Conservation (phyloP, 1,140 invertebrate genomes). For the Sycophaga agraensis region DNA sequence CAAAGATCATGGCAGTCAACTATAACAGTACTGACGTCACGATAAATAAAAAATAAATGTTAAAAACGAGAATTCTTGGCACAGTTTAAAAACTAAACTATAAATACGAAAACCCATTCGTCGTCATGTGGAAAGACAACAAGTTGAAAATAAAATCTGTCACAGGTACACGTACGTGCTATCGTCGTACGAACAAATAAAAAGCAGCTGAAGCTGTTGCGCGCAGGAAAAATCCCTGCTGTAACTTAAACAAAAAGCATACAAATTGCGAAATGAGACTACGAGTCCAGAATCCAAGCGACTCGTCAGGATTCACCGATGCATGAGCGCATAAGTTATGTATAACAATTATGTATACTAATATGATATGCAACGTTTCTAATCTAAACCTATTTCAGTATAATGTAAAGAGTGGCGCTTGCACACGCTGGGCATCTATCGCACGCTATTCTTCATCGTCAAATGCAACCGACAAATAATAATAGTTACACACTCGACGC, state of each 20-base stretch:
- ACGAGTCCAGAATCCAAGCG: not conserved
- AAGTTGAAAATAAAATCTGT: no score
- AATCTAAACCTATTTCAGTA: slow-evolving; percentile 57
- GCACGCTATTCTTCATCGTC: slow-evolving; percentile 20
- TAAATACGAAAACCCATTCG: no score
- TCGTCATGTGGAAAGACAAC: no score
- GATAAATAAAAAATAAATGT: not conserved
- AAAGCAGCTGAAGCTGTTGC: no score
- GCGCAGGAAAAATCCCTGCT: no score
- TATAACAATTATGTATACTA: slow-evolving; percentile 47
- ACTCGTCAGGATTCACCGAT: slow-evolving; percentile 2
- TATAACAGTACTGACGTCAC: no score
- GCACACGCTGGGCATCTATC: slow-evolving; percentile 54
- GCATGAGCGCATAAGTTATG: slow-evolving; percentile 48
- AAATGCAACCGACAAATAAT: slow-evolving; percentile 15
- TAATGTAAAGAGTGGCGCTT: slow-evolving; percentile 45
- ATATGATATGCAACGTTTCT: slow-evolving; percentile 61
- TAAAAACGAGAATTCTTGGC: not conserved
- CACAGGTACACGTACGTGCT: no score
- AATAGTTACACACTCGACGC: not conserved
- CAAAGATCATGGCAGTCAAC: no score
- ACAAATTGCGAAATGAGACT: not conserved
- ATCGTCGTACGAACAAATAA: no score
- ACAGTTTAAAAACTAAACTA: not conserved
- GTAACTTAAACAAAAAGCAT: no score